phyloP scores from a whole-genome alignment of 2,113 vertebrate genomes.

The Myanophis thanlyinensis region DNA sequence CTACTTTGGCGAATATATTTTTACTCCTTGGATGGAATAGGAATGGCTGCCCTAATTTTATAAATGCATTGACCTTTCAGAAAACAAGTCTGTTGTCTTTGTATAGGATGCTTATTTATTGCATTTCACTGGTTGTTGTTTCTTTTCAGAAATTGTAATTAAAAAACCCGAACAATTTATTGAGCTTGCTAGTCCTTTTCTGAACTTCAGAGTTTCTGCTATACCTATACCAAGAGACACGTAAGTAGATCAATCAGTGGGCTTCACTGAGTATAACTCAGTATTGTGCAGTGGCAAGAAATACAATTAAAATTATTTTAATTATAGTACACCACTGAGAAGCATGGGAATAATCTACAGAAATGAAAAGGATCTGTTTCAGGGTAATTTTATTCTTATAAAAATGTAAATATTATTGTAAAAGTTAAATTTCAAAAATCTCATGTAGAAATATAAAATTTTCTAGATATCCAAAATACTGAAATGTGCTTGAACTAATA shows the following conservation, averaged over 20 bases:
- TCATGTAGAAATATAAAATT: neutral
- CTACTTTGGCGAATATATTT: neutral
- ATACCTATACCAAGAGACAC: conserved; percentile 58
- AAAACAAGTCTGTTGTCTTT: neutral
- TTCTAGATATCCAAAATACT: neutral
- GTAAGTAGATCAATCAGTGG: conserved; percentile 62
- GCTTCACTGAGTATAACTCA: neutral
- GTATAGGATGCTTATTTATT: neutral
- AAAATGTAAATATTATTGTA: neutral
- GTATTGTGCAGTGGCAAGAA: neutral
- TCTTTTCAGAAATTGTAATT: conserved; percentile 54
- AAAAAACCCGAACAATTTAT: conserved; percentile 71
- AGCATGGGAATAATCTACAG: neutral
- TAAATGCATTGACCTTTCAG: neutral
- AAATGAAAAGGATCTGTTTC: neutral
- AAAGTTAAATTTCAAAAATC: neutral
- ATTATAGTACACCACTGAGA: neutral
- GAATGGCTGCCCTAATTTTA: neutral
- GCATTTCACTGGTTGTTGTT: neutral
- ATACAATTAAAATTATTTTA: neutral
- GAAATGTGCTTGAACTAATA: neutral
- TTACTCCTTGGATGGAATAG: neutral
- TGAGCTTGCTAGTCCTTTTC: conserved; percentile 74
- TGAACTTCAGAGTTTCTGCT: conserved; percentile 67
- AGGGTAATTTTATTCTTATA: neutral